Percentiles rank a stretch among this genome's conserved stretches.
Conservation (phyloP, 2,797 vertebrate genomes). For the Pelodytes ibericus region DNA sequence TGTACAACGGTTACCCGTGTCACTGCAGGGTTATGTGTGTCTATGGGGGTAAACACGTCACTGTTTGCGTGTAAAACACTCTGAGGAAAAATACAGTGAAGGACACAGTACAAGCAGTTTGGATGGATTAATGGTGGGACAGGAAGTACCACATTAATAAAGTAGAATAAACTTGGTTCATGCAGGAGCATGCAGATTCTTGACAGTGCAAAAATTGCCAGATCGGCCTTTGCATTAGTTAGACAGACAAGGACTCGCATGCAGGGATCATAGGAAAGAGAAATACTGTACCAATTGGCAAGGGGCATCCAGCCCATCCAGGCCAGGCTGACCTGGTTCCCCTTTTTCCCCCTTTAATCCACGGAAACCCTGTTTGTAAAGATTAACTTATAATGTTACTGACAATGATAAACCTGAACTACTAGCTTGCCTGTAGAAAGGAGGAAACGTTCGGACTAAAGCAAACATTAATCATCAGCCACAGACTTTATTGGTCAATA, state of each 20-base stretch:
- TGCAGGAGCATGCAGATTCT: conserved; percentile 69
- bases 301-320: conserved; percentile 99
- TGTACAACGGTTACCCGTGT: conserved; percentile 25
- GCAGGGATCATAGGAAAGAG: conserved; percentile 91
- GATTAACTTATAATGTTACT: conserved; percentile 98
- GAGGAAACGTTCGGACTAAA: conserved; percentile 69
- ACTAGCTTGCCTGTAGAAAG: conserved; percentile 64
- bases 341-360: conserved; percentile 99
- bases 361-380: conserved; percentile 99
- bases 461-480: conserved; percentile 58
- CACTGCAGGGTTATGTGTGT: conserved; percentile 44
- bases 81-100: conserved; percentile 54
- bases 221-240: conserved; percentile 65
- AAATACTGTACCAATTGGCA: conserved; percentile 99
- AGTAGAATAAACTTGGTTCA: conserved; percentile 64
- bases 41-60: conserved; percentile 4
- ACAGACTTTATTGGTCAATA: background rate
- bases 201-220: conserved; percentile 65
- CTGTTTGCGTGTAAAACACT: conserved; percentile 24
- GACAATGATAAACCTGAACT: conserved; percentile 74
- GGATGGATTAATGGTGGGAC: conserved; percentile 28
- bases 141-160: conserved; percentile 16
- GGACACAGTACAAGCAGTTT: conserved; percentile 27
- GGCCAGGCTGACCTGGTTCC: conserved; percentile 99
- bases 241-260: conserved; percentile 80